Conservation (phyloP, 2,113 vertebrate species). For the Albula goreensis region DNA sequence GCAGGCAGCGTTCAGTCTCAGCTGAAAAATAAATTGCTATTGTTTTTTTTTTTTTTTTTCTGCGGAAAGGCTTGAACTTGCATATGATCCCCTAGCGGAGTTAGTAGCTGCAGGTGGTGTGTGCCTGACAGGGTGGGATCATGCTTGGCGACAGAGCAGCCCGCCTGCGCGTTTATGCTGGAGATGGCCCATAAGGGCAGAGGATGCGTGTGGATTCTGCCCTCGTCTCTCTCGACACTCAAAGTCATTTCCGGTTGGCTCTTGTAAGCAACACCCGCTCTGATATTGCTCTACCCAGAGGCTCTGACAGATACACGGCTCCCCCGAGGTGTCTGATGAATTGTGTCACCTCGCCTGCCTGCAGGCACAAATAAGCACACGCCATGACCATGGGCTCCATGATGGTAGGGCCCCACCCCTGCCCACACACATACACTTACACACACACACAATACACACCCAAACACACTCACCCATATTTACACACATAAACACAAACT, state of each 20-base stretch:
- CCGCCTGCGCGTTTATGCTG: too few species aligned
- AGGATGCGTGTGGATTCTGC: too few species aligned
- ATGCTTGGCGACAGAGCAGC: too few species aligned
- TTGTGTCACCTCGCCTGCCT: slow-evolving; percentile 44
- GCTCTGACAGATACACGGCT: slow-evolving; percentile 44
- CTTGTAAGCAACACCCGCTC: slow-evolving; percentile 41
- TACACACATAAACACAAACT: too few species aligned
- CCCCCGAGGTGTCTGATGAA: slow-evolving; percentile 51
- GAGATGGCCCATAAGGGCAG: too few species aligned
- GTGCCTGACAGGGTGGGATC: too few species aligned
- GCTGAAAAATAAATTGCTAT: neutral
- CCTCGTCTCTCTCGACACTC: neutral
- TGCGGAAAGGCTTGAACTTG: neutral
- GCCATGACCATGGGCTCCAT: too few species aligned
- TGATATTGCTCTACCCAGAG: slow-evolving; percentile 46
- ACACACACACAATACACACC: too few species aligned
- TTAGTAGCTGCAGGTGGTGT: neutral
- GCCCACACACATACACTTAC: too few species aligned
- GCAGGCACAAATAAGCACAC: slow-evolving; percentile 49
- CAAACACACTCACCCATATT: too few species aligned
- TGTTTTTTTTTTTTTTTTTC: neutral
- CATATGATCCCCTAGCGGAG: neutral
- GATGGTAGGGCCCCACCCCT: too few species aligned
- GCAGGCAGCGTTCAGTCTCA: neutral
- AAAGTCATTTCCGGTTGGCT: slow-evolving; percentile 34